Evolutionary conservation across 1,140 invertebrate species (phyloP).

Genomic region (Drosophila pectinifera): DNA sequence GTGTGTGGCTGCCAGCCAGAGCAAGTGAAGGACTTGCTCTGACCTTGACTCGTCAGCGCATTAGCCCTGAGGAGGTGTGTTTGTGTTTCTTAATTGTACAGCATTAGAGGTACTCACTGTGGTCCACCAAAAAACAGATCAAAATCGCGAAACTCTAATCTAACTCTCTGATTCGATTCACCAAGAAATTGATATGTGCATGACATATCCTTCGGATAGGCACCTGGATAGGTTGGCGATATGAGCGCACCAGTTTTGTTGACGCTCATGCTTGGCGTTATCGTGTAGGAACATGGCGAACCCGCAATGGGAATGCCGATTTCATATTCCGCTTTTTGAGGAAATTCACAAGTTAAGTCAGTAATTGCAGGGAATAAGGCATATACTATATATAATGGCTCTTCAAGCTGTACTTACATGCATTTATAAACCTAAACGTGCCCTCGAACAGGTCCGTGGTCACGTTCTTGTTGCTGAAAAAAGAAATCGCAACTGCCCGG

Average conservation of each 20-base stretch:
- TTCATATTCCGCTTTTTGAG: constrained; percentile 91
- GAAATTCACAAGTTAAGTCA: not conserved
- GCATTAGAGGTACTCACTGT: constrained; percentile 92
- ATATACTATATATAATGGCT: too few species aligned
- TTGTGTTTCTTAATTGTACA: constrained; percentile 50
- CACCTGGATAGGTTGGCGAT: constrained; percentile 99
- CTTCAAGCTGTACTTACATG: constrained; percentile 93
- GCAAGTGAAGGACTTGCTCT: constrained; percentile 71
- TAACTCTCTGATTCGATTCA: constrained; percentile 94
- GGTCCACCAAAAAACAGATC: constrained; percentile 99
- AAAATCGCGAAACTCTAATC: constrained; percentile 98
- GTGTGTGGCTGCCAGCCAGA: constrained; percentile 62
- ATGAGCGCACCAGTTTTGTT: constrained; percentile 93
- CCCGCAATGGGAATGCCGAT: constrained; percentile 93
- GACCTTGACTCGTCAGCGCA: constrained; percentile 65
- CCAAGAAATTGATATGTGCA: constrained; percentile 98
- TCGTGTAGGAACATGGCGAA: constrained; percentile 93
- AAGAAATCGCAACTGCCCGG: constrained; percentile 96
- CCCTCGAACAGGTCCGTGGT: constrained; percentile 93
- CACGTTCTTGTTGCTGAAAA: constrained; percentile 96
- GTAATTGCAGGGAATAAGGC: not conserved
- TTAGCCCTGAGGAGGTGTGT: constrained; percentile 1
- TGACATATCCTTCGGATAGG: constrained; percentile 97
- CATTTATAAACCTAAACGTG: constrained; percentile 96
- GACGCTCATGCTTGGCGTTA: constrained; percentile 92